Base-by-base conservation (phyloP, 2,113 vertebrate species). In the Symphodus melops region DNA sequence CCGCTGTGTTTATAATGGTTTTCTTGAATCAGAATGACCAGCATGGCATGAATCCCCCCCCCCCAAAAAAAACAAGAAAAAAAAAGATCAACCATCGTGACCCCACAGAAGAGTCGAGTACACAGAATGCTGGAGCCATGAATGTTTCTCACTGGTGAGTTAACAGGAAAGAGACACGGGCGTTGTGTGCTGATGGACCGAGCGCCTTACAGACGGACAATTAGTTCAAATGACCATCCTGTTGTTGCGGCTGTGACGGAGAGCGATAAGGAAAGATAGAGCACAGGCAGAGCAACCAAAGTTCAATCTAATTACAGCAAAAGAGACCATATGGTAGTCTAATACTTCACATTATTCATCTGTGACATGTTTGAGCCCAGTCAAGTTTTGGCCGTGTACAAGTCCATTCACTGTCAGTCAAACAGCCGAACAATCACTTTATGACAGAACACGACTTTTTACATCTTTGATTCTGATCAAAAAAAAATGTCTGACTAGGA, bases 211-310 rank as follows among this genome's bases (percentile, higher is more conserved):
- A 55, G 65, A 57, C 14, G 13, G 17, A 81, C 25, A 42, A 79
- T 80, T 68, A 71, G n/a, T 39, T 60, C 12, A 33, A 49, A 36
- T 56, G 28, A 33, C 39, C 61, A 74, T 66, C 68, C 62, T 70
- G 69, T 65, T 77, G 62, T 77, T 72, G 76, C 68, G 44, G 71
- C 28, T 1, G 67, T 72, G 56, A 77, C 5, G 19, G 16, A 20
- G 36, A 23, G 51, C 25, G 65, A 62, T 63, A 58, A 53, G 42
- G 63, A 52, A 41, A 62, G 21, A 52, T 21, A 46, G 19, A 48
- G 36, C 59, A 42, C 44, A 13, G 21, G 55, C 39, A 39, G 11
- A 54, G 9, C 20, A 69, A 46, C 48, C 48, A 9, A 9, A 23
- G 36, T 61, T 49, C 25, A 57, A 53, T 14, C 12, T 41, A 25